Evolutionary conservation across 64 coral and sea anemone species (phyloP).

Genomic region (Dendrophyllia cribrosa): DNA sequence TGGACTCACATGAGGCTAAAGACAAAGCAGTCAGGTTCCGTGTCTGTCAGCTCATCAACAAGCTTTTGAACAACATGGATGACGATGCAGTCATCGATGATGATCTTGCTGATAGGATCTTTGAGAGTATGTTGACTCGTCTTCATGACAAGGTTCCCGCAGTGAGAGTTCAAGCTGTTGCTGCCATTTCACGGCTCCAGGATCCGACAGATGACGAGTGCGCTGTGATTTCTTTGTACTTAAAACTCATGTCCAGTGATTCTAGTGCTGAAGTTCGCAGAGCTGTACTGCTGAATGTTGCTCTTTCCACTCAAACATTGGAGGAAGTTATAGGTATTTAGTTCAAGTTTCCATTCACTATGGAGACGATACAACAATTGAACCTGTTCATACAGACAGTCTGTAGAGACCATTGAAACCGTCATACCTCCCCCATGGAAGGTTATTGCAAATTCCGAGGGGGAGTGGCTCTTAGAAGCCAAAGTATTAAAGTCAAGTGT

Average conservation of each 20-base stretch:
- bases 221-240: slow-evolving; percentile 73
- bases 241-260: slow-evolving; percentile 83
- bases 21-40: slow-evolving; percentile 93
- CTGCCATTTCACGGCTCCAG: slow-evolving; percentile 86
- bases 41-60: slow-evolving; percentile 92
- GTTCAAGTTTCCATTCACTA: too few species aligned
- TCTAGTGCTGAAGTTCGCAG: slow-evolving; percentile 83
- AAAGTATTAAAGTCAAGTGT: too few species aligned
- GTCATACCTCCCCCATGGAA: too few species aligned
- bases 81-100: slow-evolving; percentile 92
- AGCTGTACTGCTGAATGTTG: slow-evolving; percentile 81
- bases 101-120: slow-evolving; percentile 85
- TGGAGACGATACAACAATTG: too few species aligned
- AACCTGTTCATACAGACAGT: too few species aligned
- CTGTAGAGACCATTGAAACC: too few species aligned
- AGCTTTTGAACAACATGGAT: slow-evolving; percentile 83
- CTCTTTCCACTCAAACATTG: slow-evolving; percentile 66
- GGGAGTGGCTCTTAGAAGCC: too few species aligned
- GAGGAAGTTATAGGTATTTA: slow-evolving; percentile 72
- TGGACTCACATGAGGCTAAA: slow-evolving; percentile 77
- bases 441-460: too few species aligned
- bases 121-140: slow-evolving; percentile 83
- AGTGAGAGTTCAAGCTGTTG: slow-evolving; percentile 82
- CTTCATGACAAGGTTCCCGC: slow-evolving; percentile 86
- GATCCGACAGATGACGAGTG: slow-evolving; percentile 90